Evolutionary conservation across 2,888 invertebrate species (phyloP), one percentile per base, ranked within the genome.

Genomic region (Parnassius mnemosyne): DNA sequence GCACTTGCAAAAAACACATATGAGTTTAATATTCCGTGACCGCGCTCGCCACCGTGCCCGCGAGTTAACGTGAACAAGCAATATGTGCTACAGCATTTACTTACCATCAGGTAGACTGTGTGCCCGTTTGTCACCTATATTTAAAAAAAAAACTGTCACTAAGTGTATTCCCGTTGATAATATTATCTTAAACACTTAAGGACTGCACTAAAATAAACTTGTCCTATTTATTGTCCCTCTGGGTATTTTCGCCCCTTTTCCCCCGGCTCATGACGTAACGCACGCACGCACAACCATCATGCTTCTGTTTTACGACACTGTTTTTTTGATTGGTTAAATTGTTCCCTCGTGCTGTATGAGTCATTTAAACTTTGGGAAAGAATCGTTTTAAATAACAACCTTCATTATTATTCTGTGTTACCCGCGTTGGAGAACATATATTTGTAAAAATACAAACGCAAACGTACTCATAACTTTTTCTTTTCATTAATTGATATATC

Each of bases 221-320:
- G 77, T 73, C 64, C 71, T 66, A 72, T 81, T 82, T 83, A 84
- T 81, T 68, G 66, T 74, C 84, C 80, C 83, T n/a, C 12, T 71
- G 80, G 81, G 65, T 63, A 61, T 55, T 66, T 65, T 61, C 69
- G 49, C 46, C 56, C 63, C 56, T 16, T 49, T 69, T 66, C 65
- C 68, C 66, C 63, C 68, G 63, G 63, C 57, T 65, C 54, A 63
- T 65, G 66, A 66, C 72, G 76, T 77, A 78, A 79, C 72, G 70
- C 73, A 71, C 71, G 66, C 71, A 66, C 64, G 60, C 57, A 10
- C 47, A 3, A 34, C 5, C 34, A 34, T 42, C 64, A 46, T 54
- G 53, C 52, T 53, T 49, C 57, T 53, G 60, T 64, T 64, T 60
- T 53, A 60, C 60, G 53, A 53, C 60, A 53, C 53, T 25, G 62